Evolutionary conservation across 2,888 invertebrate species (phyloP), one percentile per base, ranked within the genome.

Genomic region (Eupeodes latifasciatus): DNA sequence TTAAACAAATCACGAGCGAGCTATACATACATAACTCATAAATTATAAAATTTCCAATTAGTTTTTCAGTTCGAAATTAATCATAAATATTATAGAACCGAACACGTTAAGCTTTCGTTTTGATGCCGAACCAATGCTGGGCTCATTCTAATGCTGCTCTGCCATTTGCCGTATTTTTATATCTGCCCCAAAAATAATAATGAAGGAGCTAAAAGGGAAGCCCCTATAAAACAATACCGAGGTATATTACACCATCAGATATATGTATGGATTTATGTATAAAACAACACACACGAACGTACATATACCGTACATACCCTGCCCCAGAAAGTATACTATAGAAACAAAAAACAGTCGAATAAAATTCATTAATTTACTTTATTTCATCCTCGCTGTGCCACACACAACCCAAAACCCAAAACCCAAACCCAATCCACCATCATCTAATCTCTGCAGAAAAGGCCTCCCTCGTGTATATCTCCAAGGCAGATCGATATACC

Each of bases 21-120:
- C 78, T 74, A 85, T 40, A 40, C 78, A 77, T 78, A 85, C 78
- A 77, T 78, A 85, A 82, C 77, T 85, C 85, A 85, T 85, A 85
- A 85, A 85, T 85, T 85, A 85, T 85, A 85, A 85, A 85, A 85
- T 85, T 85, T 85, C 85, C 85, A 85, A 85, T 85, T 85, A 85
- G 81, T 81, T 81, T 72, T 36, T 62, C 71, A 57, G 71, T 78
- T 64, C 81, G 78, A 85, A 85, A 85, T 85, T 85, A 85, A 85
- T 85, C 85, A 85, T 85, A 85, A 85, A 85, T 85, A 85, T 85
- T 85, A 40, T 40, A 81, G 77, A 85, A 74, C 49, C 81, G 51
- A 57, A 53, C 77, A n/a, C 77, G 74, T 53, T 47, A 55, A 53
- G 72, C 51, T 51, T 51, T 53, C 36, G 53, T 11, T 59, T 40